Percentiles rank a stretch among this genome's conserved stretches.
Conservation (phyloP, 2,113 vertebrate genomes). For the Gymnobelideus leadbeateri region DNA sequence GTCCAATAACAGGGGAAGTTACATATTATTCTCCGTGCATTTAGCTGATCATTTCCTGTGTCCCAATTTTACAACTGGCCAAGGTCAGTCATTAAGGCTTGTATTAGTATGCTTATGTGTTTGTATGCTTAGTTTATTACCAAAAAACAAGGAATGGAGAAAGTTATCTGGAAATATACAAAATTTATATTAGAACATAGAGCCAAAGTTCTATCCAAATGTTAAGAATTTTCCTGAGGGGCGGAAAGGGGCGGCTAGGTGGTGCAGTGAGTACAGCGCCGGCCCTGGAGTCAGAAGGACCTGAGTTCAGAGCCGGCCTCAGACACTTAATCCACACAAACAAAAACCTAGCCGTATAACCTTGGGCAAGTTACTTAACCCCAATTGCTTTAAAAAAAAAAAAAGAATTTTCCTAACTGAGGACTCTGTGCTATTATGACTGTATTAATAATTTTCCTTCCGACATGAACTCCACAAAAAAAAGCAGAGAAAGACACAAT, state of each 20-base stretch:
- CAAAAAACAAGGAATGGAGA: neutral
- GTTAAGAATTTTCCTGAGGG: neutral
- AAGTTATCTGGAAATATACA: neutral
- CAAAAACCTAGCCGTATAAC: too few species aligned
- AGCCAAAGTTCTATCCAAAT: neutral
- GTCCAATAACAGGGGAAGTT: neutral
- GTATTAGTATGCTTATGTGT: too few species aligned
- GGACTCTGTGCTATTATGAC: neutral
- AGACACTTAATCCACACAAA: too few species aligned
- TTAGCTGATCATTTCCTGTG: neutral
- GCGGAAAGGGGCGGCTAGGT: too few species aligned
- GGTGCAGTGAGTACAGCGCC: too few species aligned
- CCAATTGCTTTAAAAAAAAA: too few species aligned
- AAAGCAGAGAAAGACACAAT: neutral
- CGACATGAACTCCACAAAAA: neutral
- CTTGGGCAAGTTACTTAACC: too few species aligned
- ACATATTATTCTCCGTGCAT: neutral
- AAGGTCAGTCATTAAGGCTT: too few species aligned
- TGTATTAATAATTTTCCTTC: neutral
- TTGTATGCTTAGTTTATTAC: too few species aligned
- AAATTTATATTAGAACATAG: neutral
- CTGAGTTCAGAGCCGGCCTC: too few species aligned
- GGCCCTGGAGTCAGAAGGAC: too few species aligned
- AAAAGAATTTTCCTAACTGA: neutral
- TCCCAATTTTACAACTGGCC: neutral